phyloP scores from a whole-genome alignment of 2,113 vertebrate species.

The Otolemur garnettii region DNA sequence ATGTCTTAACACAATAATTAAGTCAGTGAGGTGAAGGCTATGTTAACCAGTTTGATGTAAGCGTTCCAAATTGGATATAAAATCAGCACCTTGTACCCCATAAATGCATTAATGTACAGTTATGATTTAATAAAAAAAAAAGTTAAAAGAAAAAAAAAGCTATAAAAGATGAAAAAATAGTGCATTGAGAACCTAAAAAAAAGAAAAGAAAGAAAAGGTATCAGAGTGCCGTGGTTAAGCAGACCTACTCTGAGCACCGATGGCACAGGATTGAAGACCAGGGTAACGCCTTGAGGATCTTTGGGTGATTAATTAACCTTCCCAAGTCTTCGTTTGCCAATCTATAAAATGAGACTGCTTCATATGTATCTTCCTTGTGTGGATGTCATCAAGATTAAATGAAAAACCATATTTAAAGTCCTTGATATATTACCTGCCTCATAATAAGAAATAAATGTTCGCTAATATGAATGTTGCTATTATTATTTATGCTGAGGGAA shows the following conservation, averaged over 20 bases:
- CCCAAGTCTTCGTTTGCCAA: background rate
- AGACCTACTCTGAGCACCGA: background rate
- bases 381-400: background rate
- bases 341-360: background rate
- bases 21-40: too few relatives aligned
- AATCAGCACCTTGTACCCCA: too few relatives aligned
- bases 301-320: accelerated
- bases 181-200: too few relatives aligned
- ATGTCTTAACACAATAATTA: too few relatives aligned
- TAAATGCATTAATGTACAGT: too few relatives aligned
- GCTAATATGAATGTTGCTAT: background rate
- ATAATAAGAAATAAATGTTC: background rate
- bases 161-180: too few relatives aligned
- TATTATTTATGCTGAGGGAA: background rate
- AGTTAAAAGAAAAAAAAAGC: too few relatives aligned
- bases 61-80: too few relatives aligned
- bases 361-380: accelerated
- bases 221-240: too few relatives aligned
- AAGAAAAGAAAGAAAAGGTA: too few relatives aligned
- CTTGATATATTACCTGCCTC: background rate
- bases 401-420: accelerated
- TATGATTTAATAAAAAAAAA: too few relatives aligned
- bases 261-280: accelerated
- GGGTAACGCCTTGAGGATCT: accelerated
- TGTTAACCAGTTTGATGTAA: too few relatives aligned